These are phyloP conservation scores for Mormoops blainvillei DNA, from an alignment of 2,113 vertebrate genomes.

Conservation along the genomic window DNA sequence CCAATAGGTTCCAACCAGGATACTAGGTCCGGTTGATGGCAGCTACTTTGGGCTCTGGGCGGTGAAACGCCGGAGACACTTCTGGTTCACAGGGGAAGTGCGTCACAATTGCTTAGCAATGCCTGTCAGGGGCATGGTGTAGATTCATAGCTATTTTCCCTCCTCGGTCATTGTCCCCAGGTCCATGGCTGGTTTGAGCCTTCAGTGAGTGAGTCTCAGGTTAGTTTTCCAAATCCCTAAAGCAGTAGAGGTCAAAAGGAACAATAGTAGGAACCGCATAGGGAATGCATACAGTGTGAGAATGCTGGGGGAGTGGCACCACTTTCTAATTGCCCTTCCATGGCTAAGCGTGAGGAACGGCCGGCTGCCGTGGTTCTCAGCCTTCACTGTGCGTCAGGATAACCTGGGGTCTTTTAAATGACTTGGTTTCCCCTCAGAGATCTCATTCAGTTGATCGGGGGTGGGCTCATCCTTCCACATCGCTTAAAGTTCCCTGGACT, in stretches of 20 bases:
- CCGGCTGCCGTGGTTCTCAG: fast-evolving
- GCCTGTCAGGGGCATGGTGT: background rate
- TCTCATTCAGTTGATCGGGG: background rate
- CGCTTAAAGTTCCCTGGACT: background rate
- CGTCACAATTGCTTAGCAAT: background rate
- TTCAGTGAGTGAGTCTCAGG: background rate
- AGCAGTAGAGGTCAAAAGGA: background rate
- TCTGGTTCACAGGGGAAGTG: background rate
- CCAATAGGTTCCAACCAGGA: background rate
- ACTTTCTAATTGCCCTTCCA: background rate
- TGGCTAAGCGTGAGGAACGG: background rate
- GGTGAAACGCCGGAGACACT: background rate
- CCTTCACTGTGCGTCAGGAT: background rate
- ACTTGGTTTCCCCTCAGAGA: background rate
- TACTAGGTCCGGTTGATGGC: background rate
- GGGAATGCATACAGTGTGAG: background rate
- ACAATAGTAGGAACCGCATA: background rate
- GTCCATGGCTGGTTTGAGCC: background rate
- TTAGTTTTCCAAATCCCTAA: background rate
- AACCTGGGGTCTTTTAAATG: background rate
- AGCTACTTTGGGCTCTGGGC: background rate
- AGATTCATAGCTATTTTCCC: background rate
- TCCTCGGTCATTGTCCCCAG: background rate
- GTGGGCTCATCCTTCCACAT: background rate
- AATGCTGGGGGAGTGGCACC: background rate